A percentile compares a stretch with the other conserved stretches of the same genome.
phyloP scores from a whole-genome alignment of 1,140 invertebrate genomes.

The Camponotus pennsylvanicus region DNA sequence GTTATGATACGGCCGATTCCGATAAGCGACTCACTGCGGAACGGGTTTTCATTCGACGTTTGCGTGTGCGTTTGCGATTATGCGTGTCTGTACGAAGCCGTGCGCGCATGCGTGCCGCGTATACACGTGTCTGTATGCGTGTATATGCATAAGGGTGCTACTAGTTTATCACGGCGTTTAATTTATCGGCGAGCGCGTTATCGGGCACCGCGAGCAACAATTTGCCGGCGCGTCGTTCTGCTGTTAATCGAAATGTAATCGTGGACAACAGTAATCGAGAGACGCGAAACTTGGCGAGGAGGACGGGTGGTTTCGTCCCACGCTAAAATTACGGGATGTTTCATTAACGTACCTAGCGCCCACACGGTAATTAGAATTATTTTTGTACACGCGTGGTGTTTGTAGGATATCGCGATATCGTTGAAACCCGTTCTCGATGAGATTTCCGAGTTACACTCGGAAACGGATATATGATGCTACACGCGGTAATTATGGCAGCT shows the following conservation, averaged over 20 bases:
- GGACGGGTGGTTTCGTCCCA: neutral
- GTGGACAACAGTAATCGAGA: conserved; percentile 57
- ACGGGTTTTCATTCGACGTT: conserved; percentile 69
- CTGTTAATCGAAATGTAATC: conserved; percentile 73
- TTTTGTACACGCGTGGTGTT: conserved; percentile 12
- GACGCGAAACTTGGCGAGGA: conserved; percentile 5
- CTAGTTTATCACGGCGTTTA: conserved; percentile 72
- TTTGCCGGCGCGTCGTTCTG: conserved; percentile 66
- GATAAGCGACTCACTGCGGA: conserved; percentile 65
- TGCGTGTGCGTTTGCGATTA: neutral
- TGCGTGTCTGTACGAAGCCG: neutral
- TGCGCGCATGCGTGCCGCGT: neutral
- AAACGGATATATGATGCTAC: conserved; percentile 27
- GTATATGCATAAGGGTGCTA: conserved; percentile 56
- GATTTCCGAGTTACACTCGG: conserved; percentile 41
- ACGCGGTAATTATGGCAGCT: conserved; percentile 26
- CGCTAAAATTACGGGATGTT: conserved; percentile 44
- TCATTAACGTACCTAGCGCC: conserved; percentile 46
- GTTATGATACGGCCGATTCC: conserved; percentile 72
- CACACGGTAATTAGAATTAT: conserved; percentile 49
- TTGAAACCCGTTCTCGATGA: conserved; percentile 32
- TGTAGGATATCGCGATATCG: neutral
- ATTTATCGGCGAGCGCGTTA: conserved; percentile 70
- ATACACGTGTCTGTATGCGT: neutral
- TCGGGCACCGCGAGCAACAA: conserved; percentile 67